Evolutionary conservation across 2,888 invertebrate species (phyloP).

Genomic region (Ecdyonurus torrentis): DNA sequence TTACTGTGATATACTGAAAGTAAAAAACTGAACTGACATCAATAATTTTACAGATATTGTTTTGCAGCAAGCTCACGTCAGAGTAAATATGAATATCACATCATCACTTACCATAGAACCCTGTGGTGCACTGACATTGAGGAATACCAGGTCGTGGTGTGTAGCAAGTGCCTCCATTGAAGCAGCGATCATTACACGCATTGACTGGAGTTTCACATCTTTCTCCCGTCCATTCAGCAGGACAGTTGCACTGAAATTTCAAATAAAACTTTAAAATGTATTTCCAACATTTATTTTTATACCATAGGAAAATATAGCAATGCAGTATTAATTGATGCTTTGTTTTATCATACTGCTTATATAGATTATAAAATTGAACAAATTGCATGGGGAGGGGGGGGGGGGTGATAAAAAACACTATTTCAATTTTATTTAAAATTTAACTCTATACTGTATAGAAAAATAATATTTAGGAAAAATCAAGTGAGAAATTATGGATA

Average conservation of each 20-base stretch:
- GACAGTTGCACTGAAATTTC: constrained; percentile 37
- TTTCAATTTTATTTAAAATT: background rate
- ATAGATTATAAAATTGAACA: background rate
- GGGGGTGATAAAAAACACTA: too few species aligned
- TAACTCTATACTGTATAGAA: background rate
- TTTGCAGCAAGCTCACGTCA: too few species aligned
- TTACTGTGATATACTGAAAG: too few species aligned
- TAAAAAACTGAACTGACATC: too few species aligned
- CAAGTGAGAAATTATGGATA: too few species aligned
- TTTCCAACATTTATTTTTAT: too few species aligned
- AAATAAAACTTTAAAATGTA: constrained; percentile 7
- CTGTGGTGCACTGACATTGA: constrained; percentile 34
- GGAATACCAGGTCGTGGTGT: constrained; percentile 21
- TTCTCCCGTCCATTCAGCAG: constrained; percentile 44
- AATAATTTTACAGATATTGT: too few species aligned
- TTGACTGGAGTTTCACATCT: constrained; percentile 42
- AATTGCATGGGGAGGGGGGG: background rate
- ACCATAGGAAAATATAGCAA: too few species aligned
- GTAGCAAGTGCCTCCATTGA: constrained; percentile 42
- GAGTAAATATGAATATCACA: too few species aligned
- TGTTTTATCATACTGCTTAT: background rate
- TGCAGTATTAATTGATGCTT: too few species aligned
- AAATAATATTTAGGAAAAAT: too few species aligned
- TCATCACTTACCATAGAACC: constrained; percentile 28
- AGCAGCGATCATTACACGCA: constrained; percentile 36